These are phyloP conservation scores for Anoplolepis gracilipes DNA, from an alignment of 1,140 invertebrate genomes.

Conservation along the genomic window DNA sequence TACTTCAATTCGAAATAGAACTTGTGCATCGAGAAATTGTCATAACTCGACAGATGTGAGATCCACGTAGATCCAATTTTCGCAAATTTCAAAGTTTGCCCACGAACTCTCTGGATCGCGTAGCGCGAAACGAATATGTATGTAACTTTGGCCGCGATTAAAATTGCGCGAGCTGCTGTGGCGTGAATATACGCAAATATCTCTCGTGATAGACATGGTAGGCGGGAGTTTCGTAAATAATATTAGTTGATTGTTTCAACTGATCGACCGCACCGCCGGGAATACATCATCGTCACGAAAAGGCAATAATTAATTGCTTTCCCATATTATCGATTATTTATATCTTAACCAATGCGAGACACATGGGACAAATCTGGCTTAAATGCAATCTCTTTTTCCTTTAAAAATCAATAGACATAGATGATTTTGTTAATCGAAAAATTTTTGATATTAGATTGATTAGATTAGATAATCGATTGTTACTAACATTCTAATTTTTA, in stretches of 20 bases:
- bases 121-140: conserved; percentile 34
- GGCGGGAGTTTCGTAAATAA: conserved; percentile 47
- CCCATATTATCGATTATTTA: conserved; percentile 48
- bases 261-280: conserved; percentile 41
- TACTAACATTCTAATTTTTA: neutral
- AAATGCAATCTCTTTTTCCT: neutral
- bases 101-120: conserved; percentile 29
- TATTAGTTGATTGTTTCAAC: conserved; percentile 33
- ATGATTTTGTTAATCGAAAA: neutral
- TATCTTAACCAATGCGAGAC: conserved; percentile 5
- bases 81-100: conserved; percentile 37
- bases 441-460: neutral
- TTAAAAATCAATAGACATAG: neutral
- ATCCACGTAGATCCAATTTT: conserved; percentile 30
- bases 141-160: conserved; percentile 50
- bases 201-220: conserved; percentile 46
- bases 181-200: conserved; percentile 31
- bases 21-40: conserved; percentile 23
- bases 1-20: conserved; percentile 12
- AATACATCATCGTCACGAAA: conserved; percentile 33
- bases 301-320: conserved; percentile 52
- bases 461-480: neutral
- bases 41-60: conserved; percentile 16
- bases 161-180: conserved; percentile 26
- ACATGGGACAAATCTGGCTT: neutral